Evolutionary conservation across 2,888 invertebrate genomes (phyloP).

Genomic region (Torymus texanus): DNA sequence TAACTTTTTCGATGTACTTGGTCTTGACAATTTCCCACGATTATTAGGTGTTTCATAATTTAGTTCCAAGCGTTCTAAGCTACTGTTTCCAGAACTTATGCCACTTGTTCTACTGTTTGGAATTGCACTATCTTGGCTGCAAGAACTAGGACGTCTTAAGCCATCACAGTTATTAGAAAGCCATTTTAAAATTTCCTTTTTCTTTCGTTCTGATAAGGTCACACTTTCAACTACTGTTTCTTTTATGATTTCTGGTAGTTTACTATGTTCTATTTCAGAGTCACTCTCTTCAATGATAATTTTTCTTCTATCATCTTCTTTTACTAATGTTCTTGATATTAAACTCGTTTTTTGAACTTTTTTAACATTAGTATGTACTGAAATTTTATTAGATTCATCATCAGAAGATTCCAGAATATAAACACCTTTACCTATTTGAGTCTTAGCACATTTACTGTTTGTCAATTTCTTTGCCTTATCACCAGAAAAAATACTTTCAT

Average conservation of each 20-base stretch:
- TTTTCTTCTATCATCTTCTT: slow-evolving; percentile 47
- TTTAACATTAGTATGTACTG: not conserved
- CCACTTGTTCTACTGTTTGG: slow-evolving; percentile 63
- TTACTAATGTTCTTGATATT: slow-evolving; percentile 35
- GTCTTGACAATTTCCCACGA: slow-evolving; percentile 64
- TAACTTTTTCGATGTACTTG: slow-evolving; percentile 5
- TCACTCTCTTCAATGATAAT: slow-evolving; percentile 55
- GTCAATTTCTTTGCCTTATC: not conserved
- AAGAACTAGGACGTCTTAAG: slow-evolving; percentile 60
- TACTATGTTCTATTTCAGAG: slow-evolving; percentile 52
- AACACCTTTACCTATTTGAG: slow-evolving; percentile 1
- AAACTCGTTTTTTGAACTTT: slow-evolving; percentile 7
- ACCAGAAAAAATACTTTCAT: slow-evolving; percentile 48
- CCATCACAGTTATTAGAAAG: slow-evolving; percentile 64
- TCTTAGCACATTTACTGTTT: slow-evolving; percentile 26
- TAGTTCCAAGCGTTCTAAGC: slow-evolving; percentile 70
- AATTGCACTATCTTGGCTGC: slow-evolving; percentile 64
- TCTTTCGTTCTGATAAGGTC: slow-evolving; percentile 66
- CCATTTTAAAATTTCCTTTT: slow-evolving; percentile 69
- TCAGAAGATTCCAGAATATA: slow-evolving; percentile 60
- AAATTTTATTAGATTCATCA: slow-evolving; percentile 44
- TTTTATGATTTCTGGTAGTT: slow-evolving; percentile 39
- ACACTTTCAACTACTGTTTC: slow-evolving; percentile 28
- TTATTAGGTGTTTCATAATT: slow-evolving; percentile 73
- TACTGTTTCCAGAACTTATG: slow-evolving; percentile 70